A percentile compares a stretch with the other conserved stretches of the same genome.
phyloP scores from a whole-genome alignment of 2,797 vertebrate species.

The Enteromius fasciolatus region DNA sequence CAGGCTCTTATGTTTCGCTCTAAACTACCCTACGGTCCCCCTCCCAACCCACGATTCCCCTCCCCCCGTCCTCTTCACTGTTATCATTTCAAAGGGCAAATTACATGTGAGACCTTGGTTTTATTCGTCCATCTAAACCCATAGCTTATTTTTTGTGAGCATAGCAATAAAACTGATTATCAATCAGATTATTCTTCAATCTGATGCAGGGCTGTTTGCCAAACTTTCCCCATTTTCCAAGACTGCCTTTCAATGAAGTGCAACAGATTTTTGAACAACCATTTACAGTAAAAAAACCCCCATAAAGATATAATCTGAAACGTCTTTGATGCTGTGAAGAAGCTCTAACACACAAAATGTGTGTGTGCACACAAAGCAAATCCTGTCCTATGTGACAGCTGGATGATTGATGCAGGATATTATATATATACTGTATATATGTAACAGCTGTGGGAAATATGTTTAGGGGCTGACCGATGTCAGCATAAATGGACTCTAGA shows the following conservation, averaged over 20 bases:
- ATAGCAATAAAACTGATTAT: constrained; percentile 67
- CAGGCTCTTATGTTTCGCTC: constrained; percentile 45
- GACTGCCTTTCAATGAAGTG: not conserved
- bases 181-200: constrained; percentile 66
- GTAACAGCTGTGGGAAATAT: constrained; percentile 52
- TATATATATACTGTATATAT: not conserved
- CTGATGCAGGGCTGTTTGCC: constrained; percentile 55
- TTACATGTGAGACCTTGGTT: constrained; percentile 61
- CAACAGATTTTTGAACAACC: constrained; percentile 10
- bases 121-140: constrained; percentile 52
- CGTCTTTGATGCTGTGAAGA: not conserved
- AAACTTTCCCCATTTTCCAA: constrained; percentile 11
- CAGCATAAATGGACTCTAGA: constrained; percentile 28
- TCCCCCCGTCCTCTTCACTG: constrained; percentile 67
- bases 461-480: constrained; percentile 58
- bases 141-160: constrained; percentile 58
- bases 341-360: not conserved
- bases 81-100: constrained; percentile 73
- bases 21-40: not conserved
- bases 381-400: constrained; percentile 54
- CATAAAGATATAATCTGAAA: not conserved
- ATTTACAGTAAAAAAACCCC: not conserved
- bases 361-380: constrained; percentile 47
- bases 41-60: not conserved
- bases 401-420: constrained; percentile 48